phyloP scores from a whole-genome alignment of 2,888 invertebrate species.

The Adineta ricciae region DNA sequence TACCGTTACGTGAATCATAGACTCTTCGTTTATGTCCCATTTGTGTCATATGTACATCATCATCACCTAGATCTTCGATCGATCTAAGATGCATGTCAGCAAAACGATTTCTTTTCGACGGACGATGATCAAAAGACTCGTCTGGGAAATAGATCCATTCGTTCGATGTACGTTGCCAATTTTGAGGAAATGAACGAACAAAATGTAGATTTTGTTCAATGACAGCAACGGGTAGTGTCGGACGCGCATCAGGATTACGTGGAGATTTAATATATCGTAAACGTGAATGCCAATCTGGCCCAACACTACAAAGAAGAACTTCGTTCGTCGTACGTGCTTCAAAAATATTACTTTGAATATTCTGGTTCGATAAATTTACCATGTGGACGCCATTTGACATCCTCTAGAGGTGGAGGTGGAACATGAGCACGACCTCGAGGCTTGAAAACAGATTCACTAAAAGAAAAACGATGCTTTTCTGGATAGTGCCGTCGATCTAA shows the following conservation, averaged over 20 bases:
- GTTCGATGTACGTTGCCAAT: background rate
- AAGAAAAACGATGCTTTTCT: constrained; percentile 36
- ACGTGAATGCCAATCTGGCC: constrained; percentile 44
- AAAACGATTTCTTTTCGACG: background rate
- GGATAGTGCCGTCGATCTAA: constrained; percentile 42
- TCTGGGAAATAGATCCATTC: background rate
- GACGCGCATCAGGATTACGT: constrained; percentile 35
- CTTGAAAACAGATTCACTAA: constrained; percentile 35
- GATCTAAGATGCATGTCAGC: background rate
- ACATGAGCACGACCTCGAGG: constrained; percentile 40
- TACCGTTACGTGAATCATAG: constrained; percentile 43
- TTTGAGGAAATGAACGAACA: constrained; percentile 24
- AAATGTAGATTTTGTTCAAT: constrained; percentile 27
- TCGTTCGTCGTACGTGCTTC: background rate
- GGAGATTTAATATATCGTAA: constrained; percentile 41
- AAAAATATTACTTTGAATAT: constrained; percentile 39
- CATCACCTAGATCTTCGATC: constrained; percentile 17
- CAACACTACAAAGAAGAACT: constrained; percentile 34
- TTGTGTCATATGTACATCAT: background rate
- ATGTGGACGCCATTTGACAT: constrained; percentile 41
- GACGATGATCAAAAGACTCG: background rate
- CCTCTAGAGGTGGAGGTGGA: constrained; percentile 41
- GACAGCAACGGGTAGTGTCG: constrained; percentile 13
- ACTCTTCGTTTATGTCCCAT: constrained; percentile 28
- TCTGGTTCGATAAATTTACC: constrained; percentile 38